Evolutionary conservation across 2,888 invertebrate species (phyloP).

Genomic region (Apamea monoglypha): DNA sequence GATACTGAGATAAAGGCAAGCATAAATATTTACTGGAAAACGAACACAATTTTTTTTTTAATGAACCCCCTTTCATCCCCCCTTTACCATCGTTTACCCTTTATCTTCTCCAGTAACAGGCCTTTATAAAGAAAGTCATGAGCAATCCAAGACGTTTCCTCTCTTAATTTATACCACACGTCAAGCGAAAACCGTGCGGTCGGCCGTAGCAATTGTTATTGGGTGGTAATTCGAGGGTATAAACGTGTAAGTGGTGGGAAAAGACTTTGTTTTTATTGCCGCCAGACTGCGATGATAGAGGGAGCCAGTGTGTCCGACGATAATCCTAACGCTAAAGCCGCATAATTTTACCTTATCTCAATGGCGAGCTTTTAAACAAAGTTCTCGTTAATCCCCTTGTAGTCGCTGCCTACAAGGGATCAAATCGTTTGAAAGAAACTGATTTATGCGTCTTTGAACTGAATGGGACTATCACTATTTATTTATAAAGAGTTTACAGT

Average conservation of each 20-base stretch:
- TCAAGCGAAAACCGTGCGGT: slow-evolving; percentile 70
- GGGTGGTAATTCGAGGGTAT: slow-evolving; percentile 78
- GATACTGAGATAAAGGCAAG: background rate
- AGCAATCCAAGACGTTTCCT: background rate
- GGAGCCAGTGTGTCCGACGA: slow-evolving; percentile 52
- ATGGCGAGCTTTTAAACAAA: slow-evolving; percentile 39
- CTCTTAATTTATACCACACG: slow-evolving; percentile 31
- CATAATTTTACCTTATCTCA: slow-evolving; percentile 50
- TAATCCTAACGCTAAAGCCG: slow-evolving; percentile 52
- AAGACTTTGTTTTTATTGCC: slow-evolving; percentile 71
- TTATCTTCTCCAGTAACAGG: background rate
- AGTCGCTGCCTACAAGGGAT: slow-evolving; percentile 5
- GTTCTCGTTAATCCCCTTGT: slow-evolving; percentile 32
- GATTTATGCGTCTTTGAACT: slow-evolving; percentile 34
- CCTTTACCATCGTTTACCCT: background rate
- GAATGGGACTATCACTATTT: slow-evolving; percentile 3
- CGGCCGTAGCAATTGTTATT: slow-evolving; percentile 77
- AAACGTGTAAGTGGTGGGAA: slow-evolving; percentile 74
- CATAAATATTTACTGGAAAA: background rate
- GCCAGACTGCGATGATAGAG: slow-evolving; percentile 62
- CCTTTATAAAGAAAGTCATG: background rate
- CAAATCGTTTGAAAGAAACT: slow-evolving; percentile 2
- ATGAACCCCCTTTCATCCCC: background rate
- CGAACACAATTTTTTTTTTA: background rate
- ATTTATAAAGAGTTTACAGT: background rate